Base-by-base conservation (phyloP, 2,888 invertebrate genomes). In the Poecilus cupreus region DNA sequence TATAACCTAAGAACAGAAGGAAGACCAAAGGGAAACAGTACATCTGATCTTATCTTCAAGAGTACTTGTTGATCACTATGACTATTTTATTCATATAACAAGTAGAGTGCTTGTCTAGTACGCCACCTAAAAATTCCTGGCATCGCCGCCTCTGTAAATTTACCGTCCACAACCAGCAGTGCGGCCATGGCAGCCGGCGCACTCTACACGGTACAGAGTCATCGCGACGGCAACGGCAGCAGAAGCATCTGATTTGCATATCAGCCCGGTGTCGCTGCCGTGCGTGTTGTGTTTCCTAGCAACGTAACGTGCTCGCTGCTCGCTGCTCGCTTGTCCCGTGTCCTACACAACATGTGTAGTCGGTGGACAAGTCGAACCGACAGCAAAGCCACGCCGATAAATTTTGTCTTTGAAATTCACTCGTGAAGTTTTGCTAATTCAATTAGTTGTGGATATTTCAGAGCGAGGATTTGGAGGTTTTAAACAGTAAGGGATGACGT, bases 271-370 rank as follows among this genome's bases (percentile, higher is more conserved):
- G 64, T 60, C 22, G 20, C 10, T 26, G 22, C 64, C 64, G 37
- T 68, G 64, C 64, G 64, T 68, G 64, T 68, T 68, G 64, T 68
- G 37, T 68, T 37, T 37, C 64, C 64, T 39, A 68, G 64, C 37
- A 68, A 68, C 64, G 32, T 68, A 24, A 60, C 60, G 60, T 60
- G 60, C 54, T 2, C 4, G 32, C 32, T 32, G 32, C 26, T 5
- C 39, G 49, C 10, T 49, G 49, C 13, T 51, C 51, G 13, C 51
- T 32, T 64, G 64, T 68, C 64, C 13, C 18, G 16, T 37, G 64
- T 68, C 64, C 39, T 13, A 37, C 26, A 37, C 22, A 5, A 64
- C 64, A 64, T 64, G 64, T 64, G 64, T 37, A 13, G 37, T 37
- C 5, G 26, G 24, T 24, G 24, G 60, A 60, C 26, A 60, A 43